Evolutionary conservation across 2,888 invertebrate genomes (phyloP).

Genomic region (Drosophila paramelanica): DNA sequence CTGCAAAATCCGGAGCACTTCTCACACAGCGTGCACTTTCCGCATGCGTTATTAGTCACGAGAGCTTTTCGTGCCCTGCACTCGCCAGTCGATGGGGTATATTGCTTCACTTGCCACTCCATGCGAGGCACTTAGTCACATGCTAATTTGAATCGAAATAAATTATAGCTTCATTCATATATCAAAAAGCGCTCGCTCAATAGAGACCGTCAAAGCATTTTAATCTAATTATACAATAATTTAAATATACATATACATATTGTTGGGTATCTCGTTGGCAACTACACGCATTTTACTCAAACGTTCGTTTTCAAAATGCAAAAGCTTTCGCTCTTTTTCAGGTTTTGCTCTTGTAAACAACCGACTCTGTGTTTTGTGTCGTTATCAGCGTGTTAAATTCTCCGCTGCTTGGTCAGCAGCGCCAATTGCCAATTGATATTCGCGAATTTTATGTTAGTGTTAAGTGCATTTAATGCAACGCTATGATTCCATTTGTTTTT

Average conservation of each 20-base stretch:
- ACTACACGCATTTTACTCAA: not conserved
- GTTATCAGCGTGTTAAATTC: constrained; percentile 48
- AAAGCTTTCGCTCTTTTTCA: constrained; percentile 31
- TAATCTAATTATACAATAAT: not conserved
- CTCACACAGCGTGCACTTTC: constrained; percentile 74
- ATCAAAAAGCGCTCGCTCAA: not conserved
- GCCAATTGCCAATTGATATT: constrained; percentile 32
- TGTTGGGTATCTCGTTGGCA: constrained; percentile 29
- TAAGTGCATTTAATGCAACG: constrained; percentile 25
- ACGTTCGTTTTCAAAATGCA: constrained; percentile 5
- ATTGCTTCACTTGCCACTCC: not conserved
- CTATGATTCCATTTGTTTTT: constrained; percentile 21
- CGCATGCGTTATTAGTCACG: constrained; percentile 53
- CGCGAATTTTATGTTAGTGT: constrained; percentile 29
- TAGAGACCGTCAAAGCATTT: not conserved
- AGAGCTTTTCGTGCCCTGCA: constrained; percentile 42
- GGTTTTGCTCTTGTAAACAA: constrained; percentile 67
- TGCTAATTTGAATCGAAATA: not conserved
- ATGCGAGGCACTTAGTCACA: not conserved
- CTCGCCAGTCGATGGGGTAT: not conserved
- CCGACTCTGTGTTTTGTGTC: constrained; percentile 37
- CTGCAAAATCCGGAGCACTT: constrained; percentile 84
- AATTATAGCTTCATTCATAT: not conserved
- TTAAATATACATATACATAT: not conserved
- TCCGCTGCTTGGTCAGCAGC: constrained; percentile 32